These are phyloP conservation scores for Uropetala carovei DNA, from an alignment of 2,888 invertebrate species.

Conservation along the genomic window DNA sequence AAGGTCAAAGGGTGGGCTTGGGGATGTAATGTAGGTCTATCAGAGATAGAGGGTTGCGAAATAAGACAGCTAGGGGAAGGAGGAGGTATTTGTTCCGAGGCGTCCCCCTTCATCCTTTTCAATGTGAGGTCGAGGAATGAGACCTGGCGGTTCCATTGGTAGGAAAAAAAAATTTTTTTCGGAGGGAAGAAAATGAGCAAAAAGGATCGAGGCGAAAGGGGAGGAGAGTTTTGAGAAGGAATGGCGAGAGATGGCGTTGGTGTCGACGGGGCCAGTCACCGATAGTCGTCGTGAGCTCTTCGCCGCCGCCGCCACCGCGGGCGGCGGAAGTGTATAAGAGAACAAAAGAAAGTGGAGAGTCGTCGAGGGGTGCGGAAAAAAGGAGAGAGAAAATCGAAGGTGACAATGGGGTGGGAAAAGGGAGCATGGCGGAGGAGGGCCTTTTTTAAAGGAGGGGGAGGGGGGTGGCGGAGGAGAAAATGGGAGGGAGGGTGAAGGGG, in stretches of 20 bases:
- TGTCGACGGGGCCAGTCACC: background rate
- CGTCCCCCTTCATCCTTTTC: too few relatives aligned
- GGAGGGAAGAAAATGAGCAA: background rate
- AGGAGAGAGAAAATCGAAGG: background rate
- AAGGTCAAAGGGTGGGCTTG: too few relatives aligned
- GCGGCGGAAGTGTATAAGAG: background rate
- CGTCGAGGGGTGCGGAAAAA: constrained; percentile 1
- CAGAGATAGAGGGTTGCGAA: too few relatives aligned
- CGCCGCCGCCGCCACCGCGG: background rate
- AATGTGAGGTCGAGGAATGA: too few relatives aligned
- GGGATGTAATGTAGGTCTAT: too few relatives aligned
- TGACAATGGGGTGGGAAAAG: background rate
- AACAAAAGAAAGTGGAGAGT: background rate
- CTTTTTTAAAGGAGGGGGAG: background rate
- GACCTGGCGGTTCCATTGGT: too few relatives aligned
- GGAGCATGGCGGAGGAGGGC: background rate
- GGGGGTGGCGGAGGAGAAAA: too few relatives aligned
- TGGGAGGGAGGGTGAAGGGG: too few relatives aligned
- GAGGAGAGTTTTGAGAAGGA: background rate
- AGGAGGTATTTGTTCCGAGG: too few relatives aligned
- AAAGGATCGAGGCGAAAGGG: background rate
- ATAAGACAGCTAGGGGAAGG: too few relatives aligned
- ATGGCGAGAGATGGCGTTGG: background rate
- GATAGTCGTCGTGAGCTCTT: background rate
- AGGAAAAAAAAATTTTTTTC: too few relatives aligned